Evolutionary conservation across 2,113 vertebrate genomes (phyloP).

Genomic region (Corythaeola cristata): DNA sequence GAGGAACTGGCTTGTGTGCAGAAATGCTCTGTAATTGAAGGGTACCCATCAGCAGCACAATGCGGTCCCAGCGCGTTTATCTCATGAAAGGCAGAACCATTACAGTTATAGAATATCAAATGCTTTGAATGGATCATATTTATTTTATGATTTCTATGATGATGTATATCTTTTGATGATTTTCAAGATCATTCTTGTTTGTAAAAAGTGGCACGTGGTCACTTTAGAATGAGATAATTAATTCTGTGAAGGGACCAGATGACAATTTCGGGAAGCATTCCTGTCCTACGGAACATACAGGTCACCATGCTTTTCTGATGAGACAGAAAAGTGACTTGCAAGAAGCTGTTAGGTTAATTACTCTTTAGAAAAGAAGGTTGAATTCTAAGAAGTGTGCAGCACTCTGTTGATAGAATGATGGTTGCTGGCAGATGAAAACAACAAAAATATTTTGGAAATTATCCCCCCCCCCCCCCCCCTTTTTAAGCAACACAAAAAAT

Average conservation of each 20-base stretch:
- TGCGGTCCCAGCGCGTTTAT: not conserved
- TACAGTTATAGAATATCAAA: not conserved
- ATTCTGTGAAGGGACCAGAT: not conserved
- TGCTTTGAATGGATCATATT: not conserved
- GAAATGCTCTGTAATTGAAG: slow-evolving; percentile 59
- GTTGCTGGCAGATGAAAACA: slow-evolving; percentile 29
- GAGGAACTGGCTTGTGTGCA: slow-evolving; percentile 42
- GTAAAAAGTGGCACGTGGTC: not conserved
- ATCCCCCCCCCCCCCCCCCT: not conserved
- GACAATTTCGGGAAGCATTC: slow-evolving; percentile 15
- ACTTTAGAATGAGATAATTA: not conserved
- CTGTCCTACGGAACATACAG: not conserved
- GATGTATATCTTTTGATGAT: not conserved
- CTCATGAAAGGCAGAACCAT: slow-evolving; percentile 11
- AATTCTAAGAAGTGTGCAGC: slow-evolving; percentile 45
- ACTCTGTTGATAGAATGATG: slow-evolving; percentile 21
- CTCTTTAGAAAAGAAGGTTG: slow-evolving; percentile 32
- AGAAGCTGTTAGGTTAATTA: slow-evolving; percentile 71
- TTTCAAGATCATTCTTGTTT: not conserved
- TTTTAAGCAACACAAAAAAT: not conserved
- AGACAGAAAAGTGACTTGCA: slow-evolving; percentile 27
- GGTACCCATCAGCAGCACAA: not conserved
- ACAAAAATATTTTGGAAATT: slow-evolving; percentile 32
- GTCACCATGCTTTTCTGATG: slow-evolving; percentile 35
- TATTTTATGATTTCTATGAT: not conserved